A percentile compares a stretch with the other conserved stretches of the same genome.
Conservation (phyloP, 1,140 invertebrate genomes). For the Rhyzopertha dominica region DNA sequence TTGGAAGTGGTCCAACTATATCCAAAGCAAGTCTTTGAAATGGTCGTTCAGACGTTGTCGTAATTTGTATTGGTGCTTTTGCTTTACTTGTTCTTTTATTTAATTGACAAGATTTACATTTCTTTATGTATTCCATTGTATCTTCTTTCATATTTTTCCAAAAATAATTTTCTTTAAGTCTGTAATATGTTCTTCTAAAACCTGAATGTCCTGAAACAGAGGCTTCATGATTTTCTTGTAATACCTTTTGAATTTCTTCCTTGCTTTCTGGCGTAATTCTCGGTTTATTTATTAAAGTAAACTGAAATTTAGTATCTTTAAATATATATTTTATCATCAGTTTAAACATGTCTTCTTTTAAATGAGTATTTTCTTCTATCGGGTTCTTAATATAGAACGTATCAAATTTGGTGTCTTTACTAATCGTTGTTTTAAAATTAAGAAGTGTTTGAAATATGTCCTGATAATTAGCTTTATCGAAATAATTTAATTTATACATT, state of each 20-base stretch:
- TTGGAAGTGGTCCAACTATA: constrained; percentile 32
- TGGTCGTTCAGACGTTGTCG: constrained; percentile 31
- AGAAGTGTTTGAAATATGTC: too few relatives aligned
- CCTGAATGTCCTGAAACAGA: constrained; percentile 38
- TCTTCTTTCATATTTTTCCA: constrained; percentile 42
- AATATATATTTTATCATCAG: not conserved
- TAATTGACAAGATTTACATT: constrained; percentile 38
- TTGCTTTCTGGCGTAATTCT: constrained; percentile 2
- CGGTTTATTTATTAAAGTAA: too few relatives aligned
- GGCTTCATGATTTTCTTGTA: constrained; percentile 37
- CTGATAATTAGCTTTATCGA: too few relatives aligned
- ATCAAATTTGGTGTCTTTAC: too few relatives aligned
- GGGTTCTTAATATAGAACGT: too few relatives aligned
- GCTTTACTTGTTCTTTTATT: constrained; percentile 38
- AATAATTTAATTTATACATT: too few relatives aligned
- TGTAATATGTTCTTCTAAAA: constrained; percentile 34
- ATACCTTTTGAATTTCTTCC: constrained; percentile 30
- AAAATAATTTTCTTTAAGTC: constrained; percentile 38
- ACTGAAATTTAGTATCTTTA: not conserved
- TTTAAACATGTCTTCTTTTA: constrained; percentile 10
- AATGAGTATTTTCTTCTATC: not conserved
- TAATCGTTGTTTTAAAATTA: too few relatives aligned
- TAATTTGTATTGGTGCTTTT: constrained; percentile 42
- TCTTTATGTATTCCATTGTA: constrained; percentile 36
- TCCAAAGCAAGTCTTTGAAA: constrained; percentile 36